A percentile compares a stretch with the other conserved stretches of the same genome.
Evolutionary conservation across 1,140 invertebrate species (phyloP).

Genomic region (Phortica variegata): DNA sequence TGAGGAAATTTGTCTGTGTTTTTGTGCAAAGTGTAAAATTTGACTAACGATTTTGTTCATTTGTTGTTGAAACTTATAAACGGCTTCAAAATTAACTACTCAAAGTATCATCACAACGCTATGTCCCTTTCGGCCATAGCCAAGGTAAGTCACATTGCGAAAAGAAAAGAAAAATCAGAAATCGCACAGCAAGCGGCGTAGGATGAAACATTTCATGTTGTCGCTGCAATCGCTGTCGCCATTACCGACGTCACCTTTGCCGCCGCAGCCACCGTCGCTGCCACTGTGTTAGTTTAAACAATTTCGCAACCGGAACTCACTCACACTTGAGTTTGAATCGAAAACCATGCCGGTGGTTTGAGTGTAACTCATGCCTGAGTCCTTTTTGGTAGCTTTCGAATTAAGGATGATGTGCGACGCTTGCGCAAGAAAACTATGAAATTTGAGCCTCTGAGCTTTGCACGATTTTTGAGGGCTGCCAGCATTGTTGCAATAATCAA

Average conservation of each 20-base stretch:
- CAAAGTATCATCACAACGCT: constrained; percentile 58
- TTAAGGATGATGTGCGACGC: no score
- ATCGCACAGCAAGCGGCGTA: background rate
- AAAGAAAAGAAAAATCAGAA: no score
- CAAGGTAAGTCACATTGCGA: constrained; percentile 57
- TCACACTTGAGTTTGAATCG: constrained; percentile 25
- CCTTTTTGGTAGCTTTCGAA: constrained; percentile 3
- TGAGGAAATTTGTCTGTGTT: no score
- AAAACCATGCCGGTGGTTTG: constrained; percentile 23
- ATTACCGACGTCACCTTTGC: no score
- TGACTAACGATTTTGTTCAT: no score
- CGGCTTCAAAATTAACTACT: constrained; percentile 58
- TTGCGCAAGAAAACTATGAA: no score
- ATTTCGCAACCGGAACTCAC: constrained; percentile 34
- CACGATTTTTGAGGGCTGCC: no score
- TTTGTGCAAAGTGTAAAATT: no score
- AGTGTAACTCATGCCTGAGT: constrained; percentile 29
- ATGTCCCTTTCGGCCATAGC: constrained; percentile 58
- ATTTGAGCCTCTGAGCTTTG: no score
- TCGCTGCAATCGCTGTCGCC: background rate
- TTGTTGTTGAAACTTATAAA: no score
- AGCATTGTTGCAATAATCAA: background rate
- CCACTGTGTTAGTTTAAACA: constrained; percentile 15
- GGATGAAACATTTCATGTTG: background rate
- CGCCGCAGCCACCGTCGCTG: constrained; percentile 21